phyloP scores from a whole-genome alignment of 1,140 invertebrate genomes.

The Adoxophyes honmai region DNA sequence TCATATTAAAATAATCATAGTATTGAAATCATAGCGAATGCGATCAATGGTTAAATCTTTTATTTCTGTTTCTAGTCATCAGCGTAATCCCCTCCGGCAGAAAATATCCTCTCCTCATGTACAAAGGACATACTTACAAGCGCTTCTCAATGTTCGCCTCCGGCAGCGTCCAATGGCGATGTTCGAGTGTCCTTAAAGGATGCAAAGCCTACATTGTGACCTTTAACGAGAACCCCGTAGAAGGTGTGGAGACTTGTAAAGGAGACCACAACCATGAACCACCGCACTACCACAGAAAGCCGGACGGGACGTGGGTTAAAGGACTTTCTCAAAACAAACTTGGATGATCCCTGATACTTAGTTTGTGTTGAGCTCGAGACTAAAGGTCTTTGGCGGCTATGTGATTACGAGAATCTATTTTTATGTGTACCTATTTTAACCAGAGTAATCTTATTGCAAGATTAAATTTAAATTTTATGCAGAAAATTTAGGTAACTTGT shows the following conservation, averaged over 20 bases:
- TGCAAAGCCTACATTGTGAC: slow-evolving; percentile 37
- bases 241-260: not conserved
- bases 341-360: too few species aligned
- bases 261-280: slow-evolving; percentile 13
- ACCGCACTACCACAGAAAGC: slow-evolving; percentile 3
- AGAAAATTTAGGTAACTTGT: too few species aligned
- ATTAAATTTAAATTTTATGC: too few species aligned
- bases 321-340: slow-evolving; percentile 12
- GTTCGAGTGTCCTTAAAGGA: slow-evolving; percentile 28
- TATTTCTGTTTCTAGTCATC: slow-evolving; percentile 25
- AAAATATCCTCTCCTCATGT: slow-evolving; percentile 37
- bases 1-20: too few species aligned
- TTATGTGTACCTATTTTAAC: too few species aligned
- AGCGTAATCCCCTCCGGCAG: slow-evolving; percentile 30
- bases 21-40: too few species aligned
- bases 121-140: slow-evolving; percentile 37
- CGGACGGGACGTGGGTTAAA: slow-evolving; percentile 16
- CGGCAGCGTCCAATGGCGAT: slow-evolving; percentile 38
- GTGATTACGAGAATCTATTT: too few species aligned
- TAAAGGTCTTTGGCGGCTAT: too few species aligned
- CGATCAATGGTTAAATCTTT: too few species aligned
- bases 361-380: too few species aligned
- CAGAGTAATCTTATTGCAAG: too few species aligned
- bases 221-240: slow-evolving; percentile 17
- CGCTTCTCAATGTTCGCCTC: slow-evolving; percentile 23